Base-by-base conservation (phyloP, 2,113 vertebrate genomes). In the Lycocorax pyrrhopterus region DNA sequence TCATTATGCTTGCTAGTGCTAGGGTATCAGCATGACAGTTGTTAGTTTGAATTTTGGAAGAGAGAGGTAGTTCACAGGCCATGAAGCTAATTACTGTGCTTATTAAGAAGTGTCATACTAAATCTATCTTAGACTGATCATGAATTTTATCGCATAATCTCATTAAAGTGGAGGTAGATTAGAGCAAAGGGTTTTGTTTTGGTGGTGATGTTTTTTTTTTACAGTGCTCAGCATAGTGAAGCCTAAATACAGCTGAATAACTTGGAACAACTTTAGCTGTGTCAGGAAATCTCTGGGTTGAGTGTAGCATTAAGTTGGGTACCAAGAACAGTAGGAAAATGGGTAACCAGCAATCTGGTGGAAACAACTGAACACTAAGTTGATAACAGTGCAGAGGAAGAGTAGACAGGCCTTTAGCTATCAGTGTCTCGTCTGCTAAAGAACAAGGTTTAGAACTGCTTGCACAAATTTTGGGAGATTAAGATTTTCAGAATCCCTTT, bases 361-460 rank as follows among this genome's bases (percentile, higher is more conserved):
- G 35, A 37, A 83, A 43, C 19, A 67, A 3, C 32, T 46, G 44
- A 66, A 17, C 6, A 6, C 6, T 52, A 12, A 2, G 6, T 46
- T 62, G 12, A 6, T 43, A 16, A 13, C 6, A 26, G 3, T 0
- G 0, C 14, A 41, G 26, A 43, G 9, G 52, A 49, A 58, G 66
- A 90, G 14, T 26, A 67, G 33, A 33, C 8, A 41, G 49, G 17
- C 15, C 26, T 77, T 74, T 39, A 63, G 26, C 13, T 87, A 1
- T 56, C 9, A 25, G 0, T 62, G 86, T 64, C 16, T 52, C 75
- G 27, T 52, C 37, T 43, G 13, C 63, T 62, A 8, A 73, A 92
- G 74, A 64, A 10, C 15, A 68, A 76, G 7, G 7, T 89, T 84
- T 82, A 43, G 41, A 86, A 18, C 23, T 58, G 51, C 11, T 85